Base-by-base conservation (phyloP, 1,140 invertebrate species). In the Hylyphantes graminicola region DNA sequence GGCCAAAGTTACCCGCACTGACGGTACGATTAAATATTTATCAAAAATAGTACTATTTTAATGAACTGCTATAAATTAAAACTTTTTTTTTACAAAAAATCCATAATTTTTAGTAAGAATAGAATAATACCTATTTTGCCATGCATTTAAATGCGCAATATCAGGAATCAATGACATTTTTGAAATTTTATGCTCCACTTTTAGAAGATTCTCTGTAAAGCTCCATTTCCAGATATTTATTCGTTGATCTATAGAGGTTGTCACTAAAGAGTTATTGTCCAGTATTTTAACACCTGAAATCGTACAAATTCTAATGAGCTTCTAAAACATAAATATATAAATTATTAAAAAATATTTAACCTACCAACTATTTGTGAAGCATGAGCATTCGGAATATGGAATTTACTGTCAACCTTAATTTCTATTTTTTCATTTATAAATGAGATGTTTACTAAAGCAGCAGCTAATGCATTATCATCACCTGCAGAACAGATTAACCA, bases 341-440 rank as follows among this genome's bases (percentile, higher is more conserved):
- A 19, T 19, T 21, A 54, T 67, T 53, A 70, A 54, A 17, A 57
- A 74, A 48, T 19, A 64, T 8, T 72, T 51, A 51, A 65, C 54
- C 35, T 80, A 86, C 85, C 85, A 51, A 80, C 79, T 17, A 86
- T 86, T 83, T 86, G 80, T 13, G 79, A 86, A 19, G 80, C 51
- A 86, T 86, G 85, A n/a, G 64, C 59, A 55, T 51, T 54, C 5
- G 57, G 12, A n/a, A 63, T 17, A 10, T 79, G 15, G 10, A 3
- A 19, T 17, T n/a, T 59, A 53, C 6, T 48, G 53, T 51, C 4
- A 48, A 68, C 57, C 10, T 21, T 59, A 53, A 48, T 19, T 7
- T 76, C 35, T 21, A 21, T 51, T 53, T 35, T 13, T 65, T 19
- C 17, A 8, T 7, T 7, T 12, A 70, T 48, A 50, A 48, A 61